Percentiles rank a stretch among this genome's conserved stretches.
Evolutionary conservation across 2,113 vertebrate genomes (phyloP).

Genomic region (Coturnix japonica): DNA sequence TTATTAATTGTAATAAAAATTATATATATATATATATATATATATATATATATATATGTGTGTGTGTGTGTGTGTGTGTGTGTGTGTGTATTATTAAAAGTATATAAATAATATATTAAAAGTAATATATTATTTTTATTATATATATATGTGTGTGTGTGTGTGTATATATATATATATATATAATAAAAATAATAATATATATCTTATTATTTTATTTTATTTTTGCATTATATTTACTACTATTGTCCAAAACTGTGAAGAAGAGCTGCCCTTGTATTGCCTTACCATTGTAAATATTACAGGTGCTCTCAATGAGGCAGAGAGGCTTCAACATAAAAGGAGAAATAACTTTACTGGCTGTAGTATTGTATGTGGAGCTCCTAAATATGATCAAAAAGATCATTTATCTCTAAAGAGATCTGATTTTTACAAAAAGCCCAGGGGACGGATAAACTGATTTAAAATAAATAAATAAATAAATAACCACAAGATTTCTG

Average conservation of each 20-base stretch:
- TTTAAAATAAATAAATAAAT: background rate
- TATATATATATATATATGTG: no score
- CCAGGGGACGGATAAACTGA: background rate
- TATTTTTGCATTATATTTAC: background rate
- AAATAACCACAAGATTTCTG: background rate
- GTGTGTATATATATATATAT: no score
- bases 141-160: no score
- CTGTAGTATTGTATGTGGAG: background rate
- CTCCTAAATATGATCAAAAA: background rate
- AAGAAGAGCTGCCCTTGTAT: slow-evolving; percentile 2
- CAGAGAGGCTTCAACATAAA: background rate
- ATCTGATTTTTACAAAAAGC: background rate
- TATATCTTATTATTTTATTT: no score
- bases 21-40: no score
- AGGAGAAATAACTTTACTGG: background rate
- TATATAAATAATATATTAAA: no score
- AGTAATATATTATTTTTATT: no score
- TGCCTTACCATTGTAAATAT: background rate
- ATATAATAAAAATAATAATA: no score
- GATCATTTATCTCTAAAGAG: background rate
- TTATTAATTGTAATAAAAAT: no score
- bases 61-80: no score
- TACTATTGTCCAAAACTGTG: background rate
- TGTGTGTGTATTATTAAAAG: no score
- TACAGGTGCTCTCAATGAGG: background rate